Conservation (phyloP, 2,797 vertebrate species). For the Aphelocoma californica region DNA sequence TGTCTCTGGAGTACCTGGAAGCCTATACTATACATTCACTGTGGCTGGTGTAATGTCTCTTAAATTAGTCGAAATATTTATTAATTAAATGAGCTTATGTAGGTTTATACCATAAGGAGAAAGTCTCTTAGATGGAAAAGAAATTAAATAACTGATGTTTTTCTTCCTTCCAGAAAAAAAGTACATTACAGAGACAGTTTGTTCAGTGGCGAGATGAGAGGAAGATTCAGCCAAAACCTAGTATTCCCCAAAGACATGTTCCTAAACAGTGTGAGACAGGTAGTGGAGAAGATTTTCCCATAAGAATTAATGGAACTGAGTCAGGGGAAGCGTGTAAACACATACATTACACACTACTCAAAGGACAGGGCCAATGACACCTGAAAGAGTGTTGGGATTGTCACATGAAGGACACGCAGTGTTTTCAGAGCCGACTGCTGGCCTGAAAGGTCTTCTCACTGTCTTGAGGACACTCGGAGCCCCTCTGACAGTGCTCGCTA, state of each 20-base stretch:
- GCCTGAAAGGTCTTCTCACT: neutral
- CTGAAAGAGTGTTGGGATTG: neutral
- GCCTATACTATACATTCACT: neutral
- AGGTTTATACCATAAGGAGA: neutral
- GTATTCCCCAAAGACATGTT: neutral
- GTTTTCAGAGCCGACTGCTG: neutral
- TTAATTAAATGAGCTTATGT: neutral
- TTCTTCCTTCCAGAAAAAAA: neutral
- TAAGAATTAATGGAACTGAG: neutral
- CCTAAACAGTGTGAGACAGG: neutral
- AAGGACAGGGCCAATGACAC: neutral
- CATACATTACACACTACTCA: neutral
- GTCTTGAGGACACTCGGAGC: neutral
- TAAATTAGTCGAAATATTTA: neutral
- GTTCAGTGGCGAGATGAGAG: neutral
- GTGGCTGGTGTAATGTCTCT: neutral
- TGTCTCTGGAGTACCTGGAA: neutral
- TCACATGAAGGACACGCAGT: neutral
- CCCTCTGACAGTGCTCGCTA: rapidly evolving
- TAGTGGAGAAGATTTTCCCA: neutral
- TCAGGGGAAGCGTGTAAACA: neutral
- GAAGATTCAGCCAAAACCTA: neutral
- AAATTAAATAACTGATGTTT: neutral
- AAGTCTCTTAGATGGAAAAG: neutral
- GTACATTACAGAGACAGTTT: neutral